phyloP scores from a whole-genome alignment of 1,140 invertebrate species.

The Cotesia typhae region DNA sequence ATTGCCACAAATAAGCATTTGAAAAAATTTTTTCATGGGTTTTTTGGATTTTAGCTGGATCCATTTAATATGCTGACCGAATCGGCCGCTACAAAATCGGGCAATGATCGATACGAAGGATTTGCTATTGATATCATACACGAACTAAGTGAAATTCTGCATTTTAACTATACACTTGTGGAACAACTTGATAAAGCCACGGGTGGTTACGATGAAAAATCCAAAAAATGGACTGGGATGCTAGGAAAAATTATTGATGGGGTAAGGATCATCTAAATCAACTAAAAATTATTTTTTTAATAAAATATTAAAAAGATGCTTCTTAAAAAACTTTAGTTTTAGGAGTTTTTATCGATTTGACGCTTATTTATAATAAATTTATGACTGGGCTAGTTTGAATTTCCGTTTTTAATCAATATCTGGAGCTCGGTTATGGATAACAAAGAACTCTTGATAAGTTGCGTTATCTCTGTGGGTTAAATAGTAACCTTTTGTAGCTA shows the following conservation, averaged over 20 bases:
- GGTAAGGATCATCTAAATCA: constrained; percentile 63
- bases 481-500: no score
- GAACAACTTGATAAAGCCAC: constrained; percentile 80
- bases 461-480: no score
- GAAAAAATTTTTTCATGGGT: constrained; percentile 8
- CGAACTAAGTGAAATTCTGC: constrained; percentile 75
- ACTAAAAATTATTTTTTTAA: no score
- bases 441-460: no score
- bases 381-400: no score
- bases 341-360: no score
- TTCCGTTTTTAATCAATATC: no score
- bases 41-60: constrained; percentile 69
- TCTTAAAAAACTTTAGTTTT: no score
- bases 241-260: constrained; percentile 81
- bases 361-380: no score
- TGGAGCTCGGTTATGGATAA: no score
- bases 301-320: no score
- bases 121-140: constrained; percentile 85
- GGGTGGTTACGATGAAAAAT: constrained; percentile 72
- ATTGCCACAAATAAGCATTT: constrained; percentile 42
- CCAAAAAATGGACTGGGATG: constrained; percentile 88
- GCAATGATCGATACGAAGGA: constrained; percentile 85
- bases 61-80: constrained; percentile 89
- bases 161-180: constrained; percentile 89
- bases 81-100: constrained; percentile 73